Percentiles rank a stretch among this genome's conserved stretches.
phyloP scores from a whole-genome alignment of 2,797 vertebrate genomes.

The Caiman crocodilus region DNA sequence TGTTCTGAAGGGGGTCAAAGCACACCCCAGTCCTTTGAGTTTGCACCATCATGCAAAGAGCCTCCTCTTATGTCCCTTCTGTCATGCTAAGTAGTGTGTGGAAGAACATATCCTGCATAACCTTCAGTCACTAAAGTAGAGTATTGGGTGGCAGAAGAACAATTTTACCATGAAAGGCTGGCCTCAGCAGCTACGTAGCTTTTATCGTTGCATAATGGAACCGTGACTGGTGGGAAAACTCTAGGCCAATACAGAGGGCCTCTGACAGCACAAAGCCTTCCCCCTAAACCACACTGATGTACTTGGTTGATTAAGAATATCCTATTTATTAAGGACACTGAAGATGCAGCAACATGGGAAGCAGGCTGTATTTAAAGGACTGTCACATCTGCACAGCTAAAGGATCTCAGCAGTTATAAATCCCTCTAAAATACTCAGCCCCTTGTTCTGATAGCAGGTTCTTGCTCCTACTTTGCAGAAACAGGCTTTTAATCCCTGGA shows the following conservation, averaged over 20 bases:
- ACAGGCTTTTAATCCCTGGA: conserved; percentile 63
- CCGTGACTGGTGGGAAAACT: background rate
- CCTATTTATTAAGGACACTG: conserved; percentile 63
- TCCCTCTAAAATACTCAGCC: conserved; percentile 74
- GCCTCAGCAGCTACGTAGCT: background rate
- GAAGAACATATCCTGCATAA: rapidly evolving
- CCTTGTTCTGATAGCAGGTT: conserved; percentile 74
- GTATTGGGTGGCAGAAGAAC: background rate
- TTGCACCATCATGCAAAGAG: rapidly evolving
- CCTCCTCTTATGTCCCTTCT: background rate
- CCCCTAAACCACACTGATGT: conserved; percentile 1
- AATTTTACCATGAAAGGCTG: rapidly evolving
- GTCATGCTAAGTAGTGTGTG: rapidly evolving
- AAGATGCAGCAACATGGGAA: conserved; percentile 44
- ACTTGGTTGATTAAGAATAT: conserved; percentile 38
- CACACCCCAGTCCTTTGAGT: background rate
- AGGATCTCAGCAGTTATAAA: conserved; percentile 70
- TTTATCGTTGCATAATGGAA: background rate
- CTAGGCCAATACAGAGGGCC: background rate
- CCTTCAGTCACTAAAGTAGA: background rate
- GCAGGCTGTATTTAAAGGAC: conserved; percentile 66
- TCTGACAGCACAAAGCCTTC: conserved; percentile 31
- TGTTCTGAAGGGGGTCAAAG: rapidly evolving
- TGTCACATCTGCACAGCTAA: conserved; percentile 69
- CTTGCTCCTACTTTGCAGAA: conserved; percentile 70